phyloP scores from a whole-genome alignment of 1,140 invertebrate genomes.

The Drosophila virilis region DNA sequence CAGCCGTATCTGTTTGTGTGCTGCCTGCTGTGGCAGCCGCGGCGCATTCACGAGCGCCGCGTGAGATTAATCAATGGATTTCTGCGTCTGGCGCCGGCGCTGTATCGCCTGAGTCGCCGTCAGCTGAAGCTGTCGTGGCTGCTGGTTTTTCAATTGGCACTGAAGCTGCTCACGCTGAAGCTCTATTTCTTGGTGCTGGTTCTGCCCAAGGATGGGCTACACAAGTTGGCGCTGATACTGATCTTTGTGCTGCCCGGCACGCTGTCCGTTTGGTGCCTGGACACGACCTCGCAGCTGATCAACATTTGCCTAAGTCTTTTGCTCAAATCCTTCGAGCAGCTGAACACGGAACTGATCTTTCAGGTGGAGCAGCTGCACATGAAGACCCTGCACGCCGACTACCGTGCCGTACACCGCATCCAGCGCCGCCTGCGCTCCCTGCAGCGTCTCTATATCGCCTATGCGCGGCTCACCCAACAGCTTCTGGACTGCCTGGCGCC shows the following conservation, averaged over 20 bases:
- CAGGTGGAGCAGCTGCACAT: conserved; percentile 23
- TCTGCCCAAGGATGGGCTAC: not conserved
- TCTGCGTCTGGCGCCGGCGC: conserved; percentile 29
- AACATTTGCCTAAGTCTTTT: conserved; percentile 36
- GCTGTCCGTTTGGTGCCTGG: conserved; percentile 49
- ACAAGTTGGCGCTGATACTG: not conserved
- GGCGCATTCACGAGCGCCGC: conserved; percentile 17
- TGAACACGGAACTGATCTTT: conserved; percentile 36
- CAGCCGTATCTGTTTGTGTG: conserved; percentile 54
- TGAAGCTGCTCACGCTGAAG: conserved; percentile 46
- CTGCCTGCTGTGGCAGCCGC: conserved; percentile 45
- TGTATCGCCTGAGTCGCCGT: conserved; percentile 33
- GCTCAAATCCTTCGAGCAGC: conserved; percentile 46
- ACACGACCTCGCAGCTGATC: conserved; percentile 46
- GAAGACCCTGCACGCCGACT: conserved; percentile 40
- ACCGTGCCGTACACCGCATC: conserved; percentile 16
- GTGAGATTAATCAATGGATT: conserved; percentile 40
- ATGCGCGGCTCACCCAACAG: conserved; percentile 41
- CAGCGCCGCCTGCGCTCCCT: conserved; percentile 19
- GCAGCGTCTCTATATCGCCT: conserved; percentile 43
- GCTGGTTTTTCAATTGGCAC: conserved; percentile 28
- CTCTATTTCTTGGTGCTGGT: conserved; percentile 15
- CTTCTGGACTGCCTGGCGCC: conserved; percentile 48
- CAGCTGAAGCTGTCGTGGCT: conserved; percentile 48
- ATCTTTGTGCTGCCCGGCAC: conserved; percentile 37